These are phyloP conservation scores for Drosophila koepferae DNA, from an alignment of 2,888 invertebrate species.

Conservation along the genomic window DNA sequence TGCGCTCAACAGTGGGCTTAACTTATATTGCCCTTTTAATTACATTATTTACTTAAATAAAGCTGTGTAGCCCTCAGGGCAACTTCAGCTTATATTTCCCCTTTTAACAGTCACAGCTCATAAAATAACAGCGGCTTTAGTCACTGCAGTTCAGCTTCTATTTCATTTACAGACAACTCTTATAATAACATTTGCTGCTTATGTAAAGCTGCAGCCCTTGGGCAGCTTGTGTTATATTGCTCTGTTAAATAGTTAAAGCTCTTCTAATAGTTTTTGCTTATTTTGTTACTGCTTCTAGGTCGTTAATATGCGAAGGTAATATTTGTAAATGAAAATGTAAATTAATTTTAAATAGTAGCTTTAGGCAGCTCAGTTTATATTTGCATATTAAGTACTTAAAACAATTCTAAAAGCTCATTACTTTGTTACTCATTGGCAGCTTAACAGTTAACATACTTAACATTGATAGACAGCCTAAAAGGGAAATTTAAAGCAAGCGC, in stretches of 20 bases:
- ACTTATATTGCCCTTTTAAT: not conserved
- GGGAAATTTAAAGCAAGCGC: not conserved
- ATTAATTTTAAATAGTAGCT: not conserved
- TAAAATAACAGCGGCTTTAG: not conserved
- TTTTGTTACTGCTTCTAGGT: not conserved
- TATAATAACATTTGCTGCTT: not conserved
- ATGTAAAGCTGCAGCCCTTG: not conserved
- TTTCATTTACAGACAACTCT: no score
- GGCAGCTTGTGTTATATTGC: not conserved
- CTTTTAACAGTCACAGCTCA: not conserved
- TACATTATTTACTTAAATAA: not conserved
- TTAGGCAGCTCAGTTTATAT: not conserved
- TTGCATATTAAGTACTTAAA: not conserved
- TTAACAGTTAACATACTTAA: not conserved
- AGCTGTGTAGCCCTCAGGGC: not conserved
- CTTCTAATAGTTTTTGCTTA: not conserved
- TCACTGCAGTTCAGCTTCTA: not conserved
- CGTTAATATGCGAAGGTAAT: not conserved
- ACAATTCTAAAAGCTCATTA: not conserved
- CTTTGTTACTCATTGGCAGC: not conserved
- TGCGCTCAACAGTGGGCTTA: not conserved
- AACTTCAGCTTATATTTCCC: not conserved
- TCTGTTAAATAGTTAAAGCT: not conserved
- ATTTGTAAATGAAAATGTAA: not conserved
- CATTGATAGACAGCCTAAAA: not conserved